phyloP scores from a whole-genome alignment of 2,888 invertebrate species.

The Drosophila falleni region DNA sequence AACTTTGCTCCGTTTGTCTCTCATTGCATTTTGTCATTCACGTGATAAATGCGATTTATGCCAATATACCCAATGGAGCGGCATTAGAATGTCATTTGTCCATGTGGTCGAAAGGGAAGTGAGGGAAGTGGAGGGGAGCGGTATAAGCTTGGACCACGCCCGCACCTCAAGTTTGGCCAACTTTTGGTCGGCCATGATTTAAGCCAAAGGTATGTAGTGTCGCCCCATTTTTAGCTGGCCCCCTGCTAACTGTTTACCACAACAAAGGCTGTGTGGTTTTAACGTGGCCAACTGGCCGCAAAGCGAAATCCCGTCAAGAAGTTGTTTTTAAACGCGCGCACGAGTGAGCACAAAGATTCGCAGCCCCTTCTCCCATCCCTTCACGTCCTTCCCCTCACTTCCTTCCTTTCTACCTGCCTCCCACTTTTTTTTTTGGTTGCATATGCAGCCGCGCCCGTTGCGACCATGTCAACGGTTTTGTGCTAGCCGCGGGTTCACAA shows the following conservation, averaged over 20 bases:
- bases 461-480: slow-evolving; percentile 64
- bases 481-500: slow-evolving; percentile 56
- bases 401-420: not conserved
- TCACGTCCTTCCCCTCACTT: not conserved
- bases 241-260: slow-evolving; percentile 64
- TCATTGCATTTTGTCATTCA: slow-evolving; percentile 73
- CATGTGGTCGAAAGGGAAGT: not conserved
- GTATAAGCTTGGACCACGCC: slow-evolving; percentile 32
- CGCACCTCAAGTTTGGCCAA: slow-evolving; percentile 35
- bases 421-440: slow-evolving; percentile 23
- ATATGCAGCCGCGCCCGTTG: slow-evolving; percentile 58
- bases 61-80: slow-evolving; percentile 43
- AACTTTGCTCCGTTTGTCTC: slow-evolving; percentile 22
- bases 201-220: slow-evolving; percentile 34
- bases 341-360: slow-evolving; percentile 63
- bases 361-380: not conserved
- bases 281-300: slow-evolving; percentile 53
- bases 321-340: slow-evolving; percentile 70
- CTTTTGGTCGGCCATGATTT: slow-evolving; percentile 49
- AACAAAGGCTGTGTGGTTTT: slow-evolving; percentile 61
- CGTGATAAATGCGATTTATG: slow-evolving; percentile 74
- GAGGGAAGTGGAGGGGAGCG: not conserved
- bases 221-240: not conserved
- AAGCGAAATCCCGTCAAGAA: slow-evolving; percentile 68
- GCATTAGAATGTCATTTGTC: slow-evolving; percentile 75